phyloP scores from a whole-genome alignment of 2,888 invertebrate genomes.

The Scaptomyza reducta region DNA sequence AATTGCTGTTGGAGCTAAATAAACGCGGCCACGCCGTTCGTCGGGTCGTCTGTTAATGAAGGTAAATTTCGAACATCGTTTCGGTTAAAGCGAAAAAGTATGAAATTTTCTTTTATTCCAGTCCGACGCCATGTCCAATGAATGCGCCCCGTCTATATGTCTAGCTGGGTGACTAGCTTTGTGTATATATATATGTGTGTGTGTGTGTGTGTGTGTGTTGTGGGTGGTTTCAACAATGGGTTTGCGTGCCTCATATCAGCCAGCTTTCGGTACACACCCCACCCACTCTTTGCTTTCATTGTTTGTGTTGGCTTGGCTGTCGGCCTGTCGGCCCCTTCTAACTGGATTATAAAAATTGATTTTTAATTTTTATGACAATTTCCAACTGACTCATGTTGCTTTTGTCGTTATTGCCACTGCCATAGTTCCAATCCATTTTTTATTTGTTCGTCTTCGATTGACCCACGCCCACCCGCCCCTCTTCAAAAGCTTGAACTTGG shows the following conservation, averaged over 20 bases:
- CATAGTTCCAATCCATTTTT: constrained; percentile 40
- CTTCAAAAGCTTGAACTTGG: constrained; percentile 37
- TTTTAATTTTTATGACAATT: constrained; percentile 82
- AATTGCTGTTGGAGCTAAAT: constrained; percentile 30
- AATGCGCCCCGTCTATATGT: constrained; percentile 24
- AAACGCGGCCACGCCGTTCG: constrained; percentile 73
- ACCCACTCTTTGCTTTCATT: constrained; percentile 10
- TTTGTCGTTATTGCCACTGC: constrained; percentile 19
- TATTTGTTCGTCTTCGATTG: constrained; percentile 51
- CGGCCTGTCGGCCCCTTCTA: constrained; percentile 59
- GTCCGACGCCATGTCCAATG: constrained; percentile 42
- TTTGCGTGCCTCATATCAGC: constrained; percentile 53
- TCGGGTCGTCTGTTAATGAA: constrained; percentile 80
- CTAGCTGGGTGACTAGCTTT: constrained; percentile 15
- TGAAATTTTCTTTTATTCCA: constrained; percentile 77
- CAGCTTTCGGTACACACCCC: constrained; percentile 12
- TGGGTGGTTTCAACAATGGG: constrained; percentile 40
- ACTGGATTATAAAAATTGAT: constrained; percentile 84
- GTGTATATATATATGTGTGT: constrained; percentile 8
- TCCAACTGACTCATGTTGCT: constrained; percentile 69
- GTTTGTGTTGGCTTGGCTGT: constrained; percentile 34
- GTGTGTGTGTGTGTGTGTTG: constrained; percentile 20
- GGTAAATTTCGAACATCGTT: constrained; percentile 74
- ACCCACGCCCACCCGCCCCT: constrained; percentile 2
- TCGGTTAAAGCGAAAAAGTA: constrained; percentile 76